Conservation (phyloP, 2,113 vertebrate genomes). For the Catharus bicknelli region DNA sequence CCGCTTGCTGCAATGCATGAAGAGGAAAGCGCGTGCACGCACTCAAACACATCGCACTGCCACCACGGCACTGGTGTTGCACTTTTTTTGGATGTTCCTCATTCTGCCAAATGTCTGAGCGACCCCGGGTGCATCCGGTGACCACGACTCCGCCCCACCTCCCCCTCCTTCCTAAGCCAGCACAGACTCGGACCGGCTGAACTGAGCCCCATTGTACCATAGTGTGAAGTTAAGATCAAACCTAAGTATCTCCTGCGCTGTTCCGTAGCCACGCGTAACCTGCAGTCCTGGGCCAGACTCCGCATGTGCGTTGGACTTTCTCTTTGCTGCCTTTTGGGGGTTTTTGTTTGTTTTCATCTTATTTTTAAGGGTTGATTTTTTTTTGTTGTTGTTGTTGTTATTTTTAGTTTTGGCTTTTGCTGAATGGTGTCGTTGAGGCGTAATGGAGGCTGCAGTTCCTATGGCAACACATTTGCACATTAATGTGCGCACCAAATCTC, state of each 20-base stretch:
- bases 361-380: neutral
- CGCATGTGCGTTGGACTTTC: slow-evolving; percentile 82
- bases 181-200: slow-evolving; percentile 73
- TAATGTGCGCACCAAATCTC: slow-evolving; percentile 53
- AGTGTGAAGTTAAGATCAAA: slow-evolving; percentile 62
- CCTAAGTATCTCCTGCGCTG: slow-evolving; percentile 62
- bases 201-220: slow-evolving; percentile 68
- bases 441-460: slow-evolving; percentile 68
- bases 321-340: slow-evolving; percentile 76
- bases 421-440: slow-evolving; percentile 78
- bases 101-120: slow-evolving; percentile 65
- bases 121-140: slow-evolving; percentile 63
- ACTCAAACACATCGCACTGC: slow-evolving; percentile 51
- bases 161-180: slow-evolving; percentile 79
- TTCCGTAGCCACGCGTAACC: slow-evolving; percentile 68
- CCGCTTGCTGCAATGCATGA: slow-evolving; percentile 71
- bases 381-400: neutral
- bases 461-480: slow-evolving; percentile 72
- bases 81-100: slow-evolving; percentile 68
- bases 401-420: slow-evolving; percentile 72
- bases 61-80: slow-evolving; percentile 66
- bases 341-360: slow-evolving; percentile 46
- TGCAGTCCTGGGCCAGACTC: slow-evolving; percentile 82
- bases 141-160: slow-evolving; percentile 67
- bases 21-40: slow-evolving; percentile 67